These are phyloP conservation scores for Cordylochernes scorpioides DNA, from an alignment of 2,888 invertebrate species.

Conservation along the genomic window DNA sequence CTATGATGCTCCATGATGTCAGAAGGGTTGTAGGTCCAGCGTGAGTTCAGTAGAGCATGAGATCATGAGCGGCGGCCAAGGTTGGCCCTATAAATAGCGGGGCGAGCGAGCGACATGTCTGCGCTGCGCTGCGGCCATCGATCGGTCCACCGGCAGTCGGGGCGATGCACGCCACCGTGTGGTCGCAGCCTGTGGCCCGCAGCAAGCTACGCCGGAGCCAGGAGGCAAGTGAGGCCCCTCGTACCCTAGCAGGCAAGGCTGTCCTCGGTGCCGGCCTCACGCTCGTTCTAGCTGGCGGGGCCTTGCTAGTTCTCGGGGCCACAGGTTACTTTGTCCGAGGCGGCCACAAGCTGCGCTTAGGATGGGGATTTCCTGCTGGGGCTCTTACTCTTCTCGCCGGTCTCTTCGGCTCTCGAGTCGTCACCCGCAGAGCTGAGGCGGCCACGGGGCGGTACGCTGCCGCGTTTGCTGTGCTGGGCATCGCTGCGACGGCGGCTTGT, in stretches of 20 bases:
- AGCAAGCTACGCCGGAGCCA: slow-evolving; percentile 1
- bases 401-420: background rate
- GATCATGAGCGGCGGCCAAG: no score
- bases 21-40: no score
- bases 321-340: slow-evolving; percentile 3
- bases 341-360: slow-evolving; percentile 1
- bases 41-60: no score
- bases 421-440: background rate
- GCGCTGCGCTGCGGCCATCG: background rate
- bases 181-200: slow-evolving; percentile 3
- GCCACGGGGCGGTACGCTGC: background rate
- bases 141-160: background rate
- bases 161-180: slow-evolving; percentile 3
- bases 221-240: background rate
- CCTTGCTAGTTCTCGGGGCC: slow-evolving; percentile 1
- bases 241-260: slow-evolving; percentile 2
- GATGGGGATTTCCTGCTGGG: slow-evolving; percentile 1
- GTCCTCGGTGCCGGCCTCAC: slow-evolving; percentile 3
- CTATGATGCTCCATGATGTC: no score
- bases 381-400: slow-evolving; percentile 1
- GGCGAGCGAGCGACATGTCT: no score
- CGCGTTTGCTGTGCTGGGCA: background rate
- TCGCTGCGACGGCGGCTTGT: background rate
- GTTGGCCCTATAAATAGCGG: no score
- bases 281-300: slow-evolving; percentile 1